phyloP scores from a whole-genome alignment of 1,140 invertebrate species.

The Meloidogyne floridensis region DNA sequence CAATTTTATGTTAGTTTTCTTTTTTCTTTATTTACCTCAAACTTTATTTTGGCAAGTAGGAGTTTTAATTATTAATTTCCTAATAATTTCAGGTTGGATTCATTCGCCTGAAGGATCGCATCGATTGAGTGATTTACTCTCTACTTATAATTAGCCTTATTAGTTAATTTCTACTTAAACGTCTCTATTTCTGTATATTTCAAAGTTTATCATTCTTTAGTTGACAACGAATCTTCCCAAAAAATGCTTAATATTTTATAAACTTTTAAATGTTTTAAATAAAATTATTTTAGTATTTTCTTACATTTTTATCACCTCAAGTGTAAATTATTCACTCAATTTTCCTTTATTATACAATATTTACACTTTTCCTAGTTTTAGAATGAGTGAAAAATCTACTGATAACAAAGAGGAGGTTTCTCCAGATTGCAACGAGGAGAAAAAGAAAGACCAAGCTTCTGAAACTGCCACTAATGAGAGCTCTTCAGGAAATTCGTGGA shows the following conservation, averaged over 20 bases:
- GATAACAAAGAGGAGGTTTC: neutral
- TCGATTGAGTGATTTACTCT: slow-evolving; percentile 16
- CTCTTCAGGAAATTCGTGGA: slow-evolving; percentile 10
- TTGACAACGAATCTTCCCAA: too few species aligned
- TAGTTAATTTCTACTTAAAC: too few species aligned
- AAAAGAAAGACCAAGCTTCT: neutral
- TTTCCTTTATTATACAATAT: neutral
- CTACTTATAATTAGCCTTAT: too few species aligned
- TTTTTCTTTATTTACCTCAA: neutral
- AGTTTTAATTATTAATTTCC: neutral
- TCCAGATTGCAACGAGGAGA: neutral
- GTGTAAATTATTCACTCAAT: neutral
- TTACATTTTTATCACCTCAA: too few species aligned
- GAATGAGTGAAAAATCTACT: slow-evolving; percentile 2
- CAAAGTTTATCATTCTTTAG: too few species aligned
- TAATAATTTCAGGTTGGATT: slow-evolving; percentile 42
- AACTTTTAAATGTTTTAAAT: too few species aligned
- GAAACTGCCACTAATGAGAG: neutral
- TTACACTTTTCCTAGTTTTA: neutral
- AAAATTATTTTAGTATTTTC: too few species aligned
- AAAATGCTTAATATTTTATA: too few species aligned
- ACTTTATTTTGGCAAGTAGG: too few species aligned
- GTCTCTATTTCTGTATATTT: too few species aligned
- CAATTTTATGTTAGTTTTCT: slow-evolving; percentile 54
- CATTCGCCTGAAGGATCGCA: slow-evolving; percentile 33